Evolutionary conservation across 2,113 vertebrate genomes (phyloP), one percentile per base, ranked within the genome.

Genomic region (Micromys minutus): DNA sequence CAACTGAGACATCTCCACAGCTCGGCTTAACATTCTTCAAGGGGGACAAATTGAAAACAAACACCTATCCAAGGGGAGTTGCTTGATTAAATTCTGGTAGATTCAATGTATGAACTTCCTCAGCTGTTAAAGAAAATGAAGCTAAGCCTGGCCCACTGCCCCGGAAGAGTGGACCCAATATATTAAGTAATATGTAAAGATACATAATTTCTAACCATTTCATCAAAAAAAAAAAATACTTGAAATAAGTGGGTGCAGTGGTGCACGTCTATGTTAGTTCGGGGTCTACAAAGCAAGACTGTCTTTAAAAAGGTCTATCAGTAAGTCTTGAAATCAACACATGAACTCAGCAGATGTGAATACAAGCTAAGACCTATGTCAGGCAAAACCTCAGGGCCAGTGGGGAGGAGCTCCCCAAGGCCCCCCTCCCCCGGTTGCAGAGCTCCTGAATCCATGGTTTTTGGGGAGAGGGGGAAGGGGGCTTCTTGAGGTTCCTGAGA

Each of bases 101-200:
- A 57, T n/a, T 42, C 65, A 13, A 71, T 91, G 65, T 95, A 39
- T 81, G 50, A 39, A 92, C 16, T 52, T 90, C 71, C 50, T 90
- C 34, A 86, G 57, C 76, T 93, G 65, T 69, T 71, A 86, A 85
- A 42, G 59, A 93, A 59, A 69, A 92, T 75, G 10, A 87, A 39
- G 45, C 22, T 61, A 63, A 90, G 47, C 9, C 72, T 15, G 1
- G 22, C 61, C 72, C 72, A 31, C 39, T 52, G 75, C 81, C 47
- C 77, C 61, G 26, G 89, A 92, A 26, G 36, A 61, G 84, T 57
- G 24, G 61, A 57, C 69, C 80, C 31, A 29, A 74, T 34, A 21
- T 65, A 47, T 21, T 45, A 42, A 42, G 13, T 72, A 36, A 91
- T 61, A 65, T 89, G n/a, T n/a, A 86, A 84, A 93, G 57, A 81